Percentiles rank a stretch among this genome's conserved stretches.
phyloP scores from a whole-genome alignment of 2,113 vertebrate genomes.

The Haliaeetus leucogaster region DNA sequence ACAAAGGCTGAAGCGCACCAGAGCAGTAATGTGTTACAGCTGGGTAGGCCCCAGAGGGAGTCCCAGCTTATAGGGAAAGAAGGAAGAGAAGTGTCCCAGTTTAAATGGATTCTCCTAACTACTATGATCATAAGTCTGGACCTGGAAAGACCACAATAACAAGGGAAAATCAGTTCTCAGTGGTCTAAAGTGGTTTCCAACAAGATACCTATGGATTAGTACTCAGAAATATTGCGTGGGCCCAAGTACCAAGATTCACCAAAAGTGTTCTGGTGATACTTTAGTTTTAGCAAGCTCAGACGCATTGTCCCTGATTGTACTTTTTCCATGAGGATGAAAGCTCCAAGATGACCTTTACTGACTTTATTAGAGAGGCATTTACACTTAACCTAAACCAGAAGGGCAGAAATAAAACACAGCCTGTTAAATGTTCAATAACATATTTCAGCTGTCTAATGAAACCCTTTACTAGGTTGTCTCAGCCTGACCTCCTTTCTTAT shows the following conservation, averaged over 20 bases:
- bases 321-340: not conserved
- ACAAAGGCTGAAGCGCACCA: not conserved
- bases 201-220: not conserved
- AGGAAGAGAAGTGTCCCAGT: not conserved
- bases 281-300: not conserved
- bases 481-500: constrained; percentile 18
- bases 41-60: not conserved
- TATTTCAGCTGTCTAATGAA: not conserved
- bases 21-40: not conserved
- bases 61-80: not conserved
- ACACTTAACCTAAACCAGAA: not conserved
- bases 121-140: not conserved
- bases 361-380: not conserved
- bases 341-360: not conserved
- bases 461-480: not conserved
- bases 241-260: not conserved
- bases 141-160: not conserved
- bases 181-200: not conserved
- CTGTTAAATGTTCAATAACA: not conserved
- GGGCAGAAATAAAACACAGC: not conserved
- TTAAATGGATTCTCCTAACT: not conserved
- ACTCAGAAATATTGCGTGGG: not conserved
- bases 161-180: not conserved
- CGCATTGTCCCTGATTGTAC: not conserved
- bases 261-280: not conserved